These are phyloP conservation scores for Trichogramma dendrolimi DNA, from an alignment of 2,888 invertebrate genomes.

Conservation along the genomic window DNA sequence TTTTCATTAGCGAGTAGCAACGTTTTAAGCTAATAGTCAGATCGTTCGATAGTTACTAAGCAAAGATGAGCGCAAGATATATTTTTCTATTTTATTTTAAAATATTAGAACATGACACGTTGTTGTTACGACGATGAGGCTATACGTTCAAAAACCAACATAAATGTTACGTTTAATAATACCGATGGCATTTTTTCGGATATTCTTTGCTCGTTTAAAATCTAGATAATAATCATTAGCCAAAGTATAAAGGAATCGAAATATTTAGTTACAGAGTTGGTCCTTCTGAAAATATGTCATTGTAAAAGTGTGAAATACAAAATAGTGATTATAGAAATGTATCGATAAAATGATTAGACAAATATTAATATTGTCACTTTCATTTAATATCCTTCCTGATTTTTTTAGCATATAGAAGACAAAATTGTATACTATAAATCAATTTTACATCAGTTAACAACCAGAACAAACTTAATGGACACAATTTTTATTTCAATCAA, in stretches of 20 bases:
- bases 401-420: constrained; percentile 5
- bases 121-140: too few relatives aligned
- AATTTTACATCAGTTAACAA: constrained; percentile 15
- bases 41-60: too few relatives aligned
- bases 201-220: neutral
- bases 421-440: constrained; percentile 7
- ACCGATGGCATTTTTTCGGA: too few relatives aligned
- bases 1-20: too few relatives aligned
- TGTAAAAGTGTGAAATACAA: constrained; percentile 21
- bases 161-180: too few relatives aligned
- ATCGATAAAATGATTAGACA: constrained; percentile 3
- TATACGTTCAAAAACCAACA: too few relatives aligned
- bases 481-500: constrained; percentile 34
- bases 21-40: too few relatives aligned
- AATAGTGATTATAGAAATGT: constrained; percentile 15
- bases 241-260: neutral
- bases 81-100: neutral
- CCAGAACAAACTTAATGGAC: constrained; percentile 11
- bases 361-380: constrained; percentile 19
- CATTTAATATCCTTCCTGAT: constrained; percentile 18
- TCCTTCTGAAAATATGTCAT: constrained; percentile 16
- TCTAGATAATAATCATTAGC: neutral
- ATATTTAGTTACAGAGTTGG: constrained; percentile 5
- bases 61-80: too few relatives aligned
- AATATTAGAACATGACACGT: neutral